Conservation (phyloP, 1,140 invertebrate genomes). For the Holotrichia oblita region DNA sequence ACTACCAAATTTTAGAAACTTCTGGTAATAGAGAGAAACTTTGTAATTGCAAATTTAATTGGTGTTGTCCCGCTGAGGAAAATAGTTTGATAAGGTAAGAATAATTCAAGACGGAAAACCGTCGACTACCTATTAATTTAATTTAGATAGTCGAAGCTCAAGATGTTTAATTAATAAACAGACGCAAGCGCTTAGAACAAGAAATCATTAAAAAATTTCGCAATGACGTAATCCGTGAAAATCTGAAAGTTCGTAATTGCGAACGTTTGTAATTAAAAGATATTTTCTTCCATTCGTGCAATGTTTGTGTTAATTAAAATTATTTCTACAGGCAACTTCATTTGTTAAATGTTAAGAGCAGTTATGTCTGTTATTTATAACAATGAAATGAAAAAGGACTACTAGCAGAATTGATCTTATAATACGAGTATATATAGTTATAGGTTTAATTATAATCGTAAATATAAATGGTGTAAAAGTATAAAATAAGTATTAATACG, state of each 20-base stretch:
- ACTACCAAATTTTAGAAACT: slow-evolving; percentile 2
- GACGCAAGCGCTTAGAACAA: background rate
- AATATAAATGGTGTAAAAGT: too few species aligned
- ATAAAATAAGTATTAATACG: too few species aligned
- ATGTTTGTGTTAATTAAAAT: too few species aligned
- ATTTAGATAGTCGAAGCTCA: background rate
- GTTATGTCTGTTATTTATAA: too few species aligned
- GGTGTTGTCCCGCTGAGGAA: background rate
- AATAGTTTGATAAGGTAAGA: background rate
- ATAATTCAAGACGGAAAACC: background rate
- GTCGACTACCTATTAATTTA: background rate
- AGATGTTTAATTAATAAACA: background rate
- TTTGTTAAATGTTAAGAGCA: too few species aligned
- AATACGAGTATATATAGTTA: too few species aligned
- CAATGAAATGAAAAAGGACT: too few species aligned
- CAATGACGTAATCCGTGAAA: background rate
- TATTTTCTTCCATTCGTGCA: too few species aligned
- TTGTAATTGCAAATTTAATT: background rate
- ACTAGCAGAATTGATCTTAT: too few species aligned
- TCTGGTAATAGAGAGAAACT: background rate
- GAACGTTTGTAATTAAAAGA: background rate
- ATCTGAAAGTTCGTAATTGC: background rate
- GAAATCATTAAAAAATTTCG: background rate
- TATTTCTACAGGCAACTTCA: too few species aligned
- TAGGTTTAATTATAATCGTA: too few species aligned